Evolutionary conservation across 2,888 invertebrate species (phyloP), one percentile per base, ranked within the genome.

Genomic region (Minunthozetes semirufus): DNA sequence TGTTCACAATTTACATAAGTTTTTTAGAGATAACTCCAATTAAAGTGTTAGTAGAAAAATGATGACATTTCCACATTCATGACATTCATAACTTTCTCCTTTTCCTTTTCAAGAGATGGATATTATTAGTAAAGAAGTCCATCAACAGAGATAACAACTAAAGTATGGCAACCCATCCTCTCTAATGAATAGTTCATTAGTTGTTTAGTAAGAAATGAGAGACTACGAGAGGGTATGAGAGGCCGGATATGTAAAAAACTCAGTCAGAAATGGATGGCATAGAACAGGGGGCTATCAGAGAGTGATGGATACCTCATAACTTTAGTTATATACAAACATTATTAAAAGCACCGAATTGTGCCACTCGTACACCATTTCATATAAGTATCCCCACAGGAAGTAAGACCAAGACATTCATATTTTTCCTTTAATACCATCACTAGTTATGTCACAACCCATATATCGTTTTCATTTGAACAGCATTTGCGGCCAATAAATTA

Each of bases 161-260:
- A 63, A 33, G 63, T 63, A 33, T 33, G 63, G 63, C 56, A 56
- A 29, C 63, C n/a, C 29, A 61, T 61, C 61, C 63, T 61, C 63
- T 63, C 17, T 50, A 63, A 63, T 38, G 63, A 63, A 63, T 63
- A 38, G 33, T 38, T 29, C 63, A 25, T 63, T 63, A 33, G 33
- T 61, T 63, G 38, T 63, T 63, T 61, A 25, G 33, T n/a, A 1
- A 33, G 33, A 33, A 33, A 33, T 33, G 33, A 33, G 33, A n/a
- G n/a, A n/a, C n/a, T n/a, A n/a, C n/a, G n/a, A n/a, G n/a, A n/a
- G 61, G 29, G 27, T 29, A 61, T 29, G 29, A 17, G n/a, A n/a
- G 63, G 63, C 63, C 63, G 63, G 63, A 63, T 63, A 63, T 63
- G 63, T 33, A 63, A 63, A 63, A 63, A 63, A 33, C 33, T 61